phyloP scores from a whole-genome alignment of 1,140 invertebrate genomes.

The Belonocnema kinseyi region DNA sequence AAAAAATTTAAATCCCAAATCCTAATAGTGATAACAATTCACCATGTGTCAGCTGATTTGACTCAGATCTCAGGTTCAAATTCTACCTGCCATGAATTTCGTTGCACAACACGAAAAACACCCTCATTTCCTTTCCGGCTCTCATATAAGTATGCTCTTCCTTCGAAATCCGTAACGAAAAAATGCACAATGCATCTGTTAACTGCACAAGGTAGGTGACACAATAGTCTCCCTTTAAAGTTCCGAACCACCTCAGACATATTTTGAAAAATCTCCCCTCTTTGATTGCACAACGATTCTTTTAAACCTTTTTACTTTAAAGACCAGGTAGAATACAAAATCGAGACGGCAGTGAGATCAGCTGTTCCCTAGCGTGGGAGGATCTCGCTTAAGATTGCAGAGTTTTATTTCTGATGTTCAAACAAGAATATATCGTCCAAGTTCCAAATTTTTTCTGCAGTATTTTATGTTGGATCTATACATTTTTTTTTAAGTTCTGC shows the following conservation, averaged over 20 bases:
- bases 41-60: background rate
- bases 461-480: too few species aligned
- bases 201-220: background rate
- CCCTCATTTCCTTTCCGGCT: background rate
- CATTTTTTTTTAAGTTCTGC: too few species aligned
- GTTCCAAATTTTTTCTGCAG: background rate
- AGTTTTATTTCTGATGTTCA: background rate
- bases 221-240: background rate
- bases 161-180: background rate
- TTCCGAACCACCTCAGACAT: background rate
- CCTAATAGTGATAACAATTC: too few species aligned
- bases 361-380: conserved; percentile 3
- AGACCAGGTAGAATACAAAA: conserved; percentile 19
- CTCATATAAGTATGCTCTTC: background rate
- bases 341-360: background rate
- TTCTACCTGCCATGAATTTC: conserved; percentile 18
- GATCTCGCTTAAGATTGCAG: background rate
- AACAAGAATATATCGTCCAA: background rate
- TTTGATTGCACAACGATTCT: conserved; percentile 17
- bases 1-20: too few species aligned
- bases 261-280: background rate
- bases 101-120: background rate
- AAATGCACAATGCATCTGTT: background rate
- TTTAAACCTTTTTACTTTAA: background rate
- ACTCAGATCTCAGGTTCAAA: background rate